Evolutionary conservation across 1,140 invertebrate genomes (phyloP), one percentile per base, ranked within the genome.

Genomic region (Oryctes rhinoceros): DNA sequence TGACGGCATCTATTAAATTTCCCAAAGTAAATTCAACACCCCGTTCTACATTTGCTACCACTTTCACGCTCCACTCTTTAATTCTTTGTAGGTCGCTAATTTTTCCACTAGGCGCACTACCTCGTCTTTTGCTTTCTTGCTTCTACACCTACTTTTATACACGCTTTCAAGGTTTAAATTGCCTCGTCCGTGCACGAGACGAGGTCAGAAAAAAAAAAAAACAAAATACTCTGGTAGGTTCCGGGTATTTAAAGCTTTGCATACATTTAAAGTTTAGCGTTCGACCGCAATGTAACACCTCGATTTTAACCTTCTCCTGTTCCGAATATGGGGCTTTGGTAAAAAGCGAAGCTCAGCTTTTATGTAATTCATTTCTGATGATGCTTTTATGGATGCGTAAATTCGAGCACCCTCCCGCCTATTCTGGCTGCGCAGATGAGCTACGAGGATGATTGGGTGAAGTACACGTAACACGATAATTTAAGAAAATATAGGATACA

Each of bases 1-100:
- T 53, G 49, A 53, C 49, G 49, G 49, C 49, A 53, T 53, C 49
- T 53, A 53, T 53, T 53, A 53, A 53, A 53, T 53, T 53, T 53
- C 49, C 49, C 49, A 13, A 13, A 15, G 49, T 53, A 53, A 53
- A 53, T 15, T 53, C 24, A 30, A 30, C 24, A 30, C 24, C 24
- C 24, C 49, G 9, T 53, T 18, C n/a, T 53, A 15, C 49, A 4
- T 53, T 53, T 15, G 39, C 39, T 44, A 44, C 49, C 49, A 53
- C 49, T 53, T 44, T 44, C 39, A 53, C 49, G n/a, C 9, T 53
- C 49, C 9, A 18, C 49, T 13, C 11, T 44, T 18, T 53, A 53
- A 53, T 53, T 53, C 49, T 53, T 15, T 18, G 49, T 53, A 53
- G 49, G 49, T 18, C 49, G 49, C 49, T 53, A 53, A 53, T 53